phyloP scores from a whole-genome alignment of 2,797 vertebrate species.

The Crypturellus tataupa region DNA sequence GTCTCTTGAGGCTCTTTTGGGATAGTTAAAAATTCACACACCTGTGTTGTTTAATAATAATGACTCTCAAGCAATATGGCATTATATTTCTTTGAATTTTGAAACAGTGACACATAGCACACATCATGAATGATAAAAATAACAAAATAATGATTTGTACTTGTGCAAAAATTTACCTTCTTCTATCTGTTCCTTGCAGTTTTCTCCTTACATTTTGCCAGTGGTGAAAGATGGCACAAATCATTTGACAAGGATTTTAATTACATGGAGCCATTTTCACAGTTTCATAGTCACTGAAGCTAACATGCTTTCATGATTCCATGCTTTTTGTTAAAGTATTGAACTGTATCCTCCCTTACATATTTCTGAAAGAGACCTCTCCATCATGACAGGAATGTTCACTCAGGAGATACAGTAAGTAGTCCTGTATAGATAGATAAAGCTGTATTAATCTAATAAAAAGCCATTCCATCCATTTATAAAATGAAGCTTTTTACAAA shows the following conservation, averaged over 20 bases:
- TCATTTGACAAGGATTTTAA: background rate
- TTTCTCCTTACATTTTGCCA: background rate
- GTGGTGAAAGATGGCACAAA: background rate
- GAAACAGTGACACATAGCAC: background rate
- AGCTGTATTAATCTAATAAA: background rate
- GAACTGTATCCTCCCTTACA: background rate
- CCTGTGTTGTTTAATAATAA: background rate
- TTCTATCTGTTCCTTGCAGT: background rate
- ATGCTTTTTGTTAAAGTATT: conserved; percentile 5
- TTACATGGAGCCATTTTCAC: conserved; percentile 7
- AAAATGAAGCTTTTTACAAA: conserved; percentile 56
- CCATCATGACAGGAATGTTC: background rate
- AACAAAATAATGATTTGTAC: background rate
- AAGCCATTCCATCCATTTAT: conserved; percentile 28
- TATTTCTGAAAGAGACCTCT: conserved; percentile 29
- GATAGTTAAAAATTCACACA: background rate
- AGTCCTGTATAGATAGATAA: background rate
- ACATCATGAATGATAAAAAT: background rate
- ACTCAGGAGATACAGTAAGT: conserved; percentile 8
- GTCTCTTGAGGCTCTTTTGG: background rate
- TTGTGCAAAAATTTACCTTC: background rate
- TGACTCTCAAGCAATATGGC: background rate
- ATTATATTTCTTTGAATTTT: background rate
- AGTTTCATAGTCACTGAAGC: background rate
- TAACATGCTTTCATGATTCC: background rate